Evolutionary conservation across 2,113 vertebrate species (phyloP).

Genomic region (Oncorhynchus mykiss): DNA sequence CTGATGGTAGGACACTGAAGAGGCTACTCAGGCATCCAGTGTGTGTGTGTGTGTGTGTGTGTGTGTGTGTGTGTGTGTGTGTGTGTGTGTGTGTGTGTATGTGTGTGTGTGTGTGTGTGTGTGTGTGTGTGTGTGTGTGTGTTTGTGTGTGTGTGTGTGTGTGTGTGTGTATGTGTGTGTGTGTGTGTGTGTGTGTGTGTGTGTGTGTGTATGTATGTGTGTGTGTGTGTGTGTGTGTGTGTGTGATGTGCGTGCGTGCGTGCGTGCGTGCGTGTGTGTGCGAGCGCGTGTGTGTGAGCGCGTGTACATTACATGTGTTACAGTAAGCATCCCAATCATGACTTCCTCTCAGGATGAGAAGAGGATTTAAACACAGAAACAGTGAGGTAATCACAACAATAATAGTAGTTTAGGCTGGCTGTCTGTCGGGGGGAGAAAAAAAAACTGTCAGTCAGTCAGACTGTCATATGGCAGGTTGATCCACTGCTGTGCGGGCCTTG

Average conservation of each 20-base stretch:
- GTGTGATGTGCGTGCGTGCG: not conserved
- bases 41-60: conserved; percentile 27
- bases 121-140: not conserved
- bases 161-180: conserved; percentile 4
- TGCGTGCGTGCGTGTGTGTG: not conserved
- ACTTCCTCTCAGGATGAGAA: conserved; percentile 13
- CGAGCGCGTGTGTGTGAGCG: conserved; percentile 3
- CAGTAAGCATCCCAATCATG: conserved; percentile 64
- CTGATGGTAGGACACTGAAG: conserved; percentile 31
- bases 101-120: not conserved
- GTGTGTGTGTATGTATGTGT: not conserved
- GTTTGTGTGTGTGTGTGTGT: conserved; percentile 12
- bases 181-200: not conserved
- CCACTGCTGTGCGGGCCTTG: not conserved
- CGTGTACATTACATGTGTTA: not conserved
- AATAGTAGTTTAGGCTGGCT: not conserved
- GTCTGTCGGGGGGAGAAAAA: not conserved
- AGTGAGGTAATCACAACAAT: not conserved
- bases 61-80: conserved; percentile 4
- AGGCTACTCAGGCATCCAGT: conserved; percentile 45
- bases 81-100: not conserved
- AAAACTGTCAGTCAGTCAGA: not conserved
- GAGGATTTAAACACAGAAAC: conserved; percentile 33
- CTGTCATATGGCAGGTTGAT: not conserved
- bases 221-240: not conserved